Evolutionary conservation across 2,797 vertebrate genomes (phyloP).

Genomic region (Vireo griseus): DNA sequence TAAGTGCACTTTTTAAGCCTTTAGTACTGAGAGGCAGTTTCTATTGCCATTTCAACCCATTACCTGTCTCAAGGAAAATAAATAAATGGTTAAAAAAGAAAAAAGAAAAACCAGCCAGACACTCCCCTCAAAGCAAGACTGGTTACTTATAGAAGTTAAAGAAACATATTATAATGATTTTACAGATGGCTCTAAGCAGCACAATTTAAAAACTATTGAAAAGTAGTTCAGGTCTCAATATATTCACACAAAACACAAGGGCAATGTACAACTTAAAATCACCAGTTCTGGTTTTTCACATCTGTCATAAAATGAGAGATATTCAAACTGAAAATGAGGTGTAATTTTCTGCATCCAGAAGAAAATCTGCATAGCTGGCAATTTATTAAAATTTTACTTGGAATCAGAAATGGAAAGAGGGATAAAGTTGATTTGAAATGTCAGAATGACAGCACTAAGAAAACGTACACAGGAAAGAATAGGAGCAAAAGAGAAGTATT

Average conservation of each 20-base stretch:
- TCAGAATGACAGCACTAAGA: not conserved
- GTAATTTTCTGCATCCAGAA: not conserved
- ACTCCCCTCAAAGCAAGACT: not conserved
- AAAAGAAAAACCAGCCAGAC: not conserved
- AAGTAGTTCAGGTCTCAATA: not conserved
- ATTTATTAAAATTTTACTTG: not conserved
- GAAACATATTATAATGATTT: slow-evolving; percentile 53
- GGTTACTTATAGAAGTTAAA: not conserved
- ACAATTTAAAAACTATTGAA: slow-evolving; percentile 42
- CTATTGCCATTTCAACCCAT: slow-evolving; percentile 66
- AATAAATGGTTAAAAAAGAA: not conserved
- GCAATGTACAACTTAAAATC: slow-evolving; percentile 7
- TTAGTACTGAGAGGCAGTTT: slow-evolving; percentile 43
- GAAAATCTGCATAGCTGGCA: not conserved
- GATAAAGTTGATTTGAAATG: not conserved
- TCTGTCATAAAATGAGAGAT: not conserved
- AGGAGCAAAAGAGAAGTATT: not conserved
- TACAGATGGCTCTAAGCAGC: slow-evolving; percentile 20
- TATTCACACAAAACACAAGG: not conserved
- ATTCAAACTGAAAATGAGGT: not conserved
- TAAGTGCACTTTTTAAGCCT: slow-evolving; percentile 72
- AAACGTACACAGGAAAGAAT: not conserved
- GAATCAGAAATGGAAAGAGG: not conserved
- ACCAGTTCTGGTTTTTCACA: not conserved
- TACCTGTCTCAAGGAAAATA: slow-evolving; percentile 47